A percentile compares a stretch with the other conserved stretches of the same genome.
Evolutionary conservation across 2,113 vertebrate genomes (phyloP).

Genomic region (Triplophysa siluroides): DNA sequence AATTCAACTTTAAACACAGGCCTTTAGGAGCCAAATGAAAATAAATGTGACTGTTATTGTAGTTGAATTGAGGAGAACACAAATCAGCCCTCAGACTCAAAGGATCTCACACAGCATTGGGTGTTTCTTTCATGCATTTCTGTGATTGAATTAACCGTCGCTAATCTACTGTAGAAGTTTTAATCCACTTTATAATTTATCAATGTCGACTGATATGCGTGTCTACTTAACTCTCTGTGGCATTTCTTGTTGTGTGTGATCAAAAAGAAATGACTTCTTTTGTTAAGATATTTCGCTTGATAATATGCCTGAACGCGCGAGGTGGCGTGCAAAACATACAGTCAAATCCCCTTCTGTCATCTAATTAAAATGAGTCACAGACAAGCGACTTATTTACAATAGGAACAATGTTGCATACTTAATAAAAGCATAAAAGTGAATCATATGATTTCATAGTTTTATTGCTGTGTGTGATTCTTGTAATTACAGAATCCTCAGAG

Average conservation of each 20-base stretch:
- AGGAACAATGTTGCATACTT: neutral
- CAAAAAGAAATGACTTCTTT: conserved; percentile 1
- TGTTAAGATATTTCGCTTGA: conserved; percentile 1
- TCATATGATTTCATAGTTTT: neutral
- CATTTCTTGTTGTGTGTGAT: conserved; percentile 18
- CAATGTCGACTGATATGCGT: conserved; percentile 23
- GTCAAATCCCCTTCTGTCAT: conserved; percentile 15
- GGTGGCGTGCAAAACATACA: conserved; percentile 5
- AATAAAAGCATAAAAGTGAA: neutral
- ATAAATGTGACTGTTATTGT: conserved; percentile 28
- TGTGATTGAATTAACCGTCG: conserved; percentile 9
- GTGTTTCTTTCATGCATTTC: conserved; percentile 26
- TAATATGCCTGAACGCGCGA: neutral
- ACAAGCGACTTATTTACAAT: neutral
- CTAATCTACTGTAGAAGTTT: conserved; percentile 24
- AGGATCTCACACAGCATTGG: conserved; percentile 20
- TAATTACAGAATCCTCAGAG: neutral
- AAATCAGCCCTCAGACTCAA: conserved; percentile 40
- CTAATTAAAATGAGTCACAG: neutral
- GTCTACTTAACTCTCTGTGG: conserved; percentile 6
- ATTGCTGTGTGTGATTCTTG: neutral
- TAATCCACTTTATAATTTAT: conserved; percentile 36
- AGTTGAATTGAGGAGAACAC: conserved; percentile 27
- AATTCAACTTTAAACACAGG: conserved; percentile 43
- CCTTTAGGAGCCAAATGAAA: conserved; percentile 39